Evolutionary conservation across 2,797 vertebrate species (phyloP).

Genomic region (Euthynnus affinis): DNA sequence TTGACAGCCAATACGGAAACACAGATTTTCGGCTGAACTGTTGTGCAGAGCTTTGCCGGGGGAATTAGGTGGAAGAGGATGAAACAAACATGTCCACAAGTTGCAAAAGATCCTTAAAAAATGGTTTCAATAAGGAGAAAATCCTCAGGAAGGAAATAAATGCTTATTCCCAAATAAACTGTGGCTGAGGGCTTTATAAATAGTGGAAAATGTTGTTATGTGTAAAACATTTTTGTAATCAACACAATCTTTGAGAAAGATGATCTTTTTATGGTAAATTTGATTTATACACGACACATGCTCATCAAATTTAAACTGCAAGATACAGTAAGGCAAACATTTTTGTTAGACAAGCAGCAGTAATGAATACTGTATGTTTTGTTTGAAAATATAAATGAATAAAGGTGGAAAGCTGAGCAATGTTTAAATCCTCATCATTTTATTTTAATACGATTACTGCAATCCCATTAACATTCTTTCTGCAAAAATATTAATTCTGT

Average conservation of each 20-base stretch:
- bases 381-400: not conserved
- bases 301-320: not conserved
- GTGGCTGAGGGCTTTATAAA: not conserved
- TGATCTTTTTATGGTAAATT: rapidly evolving
- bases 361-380: not conserved
- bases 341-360: not conserved
- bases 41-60: slow-evolving; percentile 34
- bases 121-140: not conserved
- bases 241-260: not conserved
- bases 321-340: not conserved
- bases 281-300: not conserved
- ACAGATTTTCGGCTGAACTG: slow-evolving; percentile 45
- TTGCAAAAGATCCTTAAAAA: not conserved
- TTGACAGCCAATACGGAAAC: slow-evolving; percentile 52
- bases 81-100: not conserved
- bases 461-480: not conserved
- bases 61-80: slow-evolving; percentile 13
- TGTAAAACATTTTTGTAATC: not conserved
- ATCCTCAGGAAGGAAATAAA: not conserved
- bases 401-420: not conserved
- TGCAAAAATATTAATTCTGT: not conserved
- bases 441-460: not conserved
- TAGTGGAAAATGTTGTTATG: not conserved
- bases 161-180: not conserved
- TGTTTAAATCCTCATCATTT: not conserved